Conservation (phyloP, 2,888 invertebrate species). For the Theodoxus fluviatilis region DNA sequence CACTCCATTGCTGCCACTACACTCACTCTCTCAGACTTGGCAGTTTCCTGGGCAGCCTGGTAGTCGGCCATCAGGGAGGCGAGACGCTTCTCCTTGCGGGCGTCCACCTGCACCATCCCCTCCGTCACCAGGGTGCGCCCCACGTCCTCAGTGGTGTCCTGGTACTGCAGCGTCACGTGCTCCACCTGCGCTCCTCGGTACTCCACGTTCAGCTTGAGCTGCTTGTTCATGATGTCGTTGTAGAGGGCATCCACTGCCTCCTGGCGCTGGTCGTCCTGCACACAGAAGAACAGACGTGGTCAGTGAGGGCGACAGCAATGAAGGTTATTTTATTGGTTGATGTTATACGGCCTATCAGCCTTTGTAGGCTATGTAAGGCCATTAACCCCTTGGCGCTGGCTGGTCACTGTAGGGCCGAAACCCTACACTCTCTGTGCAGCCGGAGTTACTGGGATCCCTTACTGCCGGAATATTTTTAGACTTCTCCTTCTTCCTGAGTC, state of each 20-base stretch:
- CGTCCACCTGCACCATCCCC: slow-evolving; percentile 83
- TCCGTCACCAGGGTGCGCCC: slow-evolving; percentile 83
- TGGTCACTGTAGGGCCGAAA: too few species aligned
- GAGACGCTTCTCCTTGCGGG: slow-evolving; percentile 80
- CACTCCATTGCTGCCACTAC: too few species aligned
- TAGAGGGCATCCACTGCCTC: slow-evolving; percentile 77
- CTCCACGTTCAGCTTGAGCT: slow-evolving; percentile 84
- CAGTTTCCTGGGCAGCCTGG: slow-evolving; percentile 83
- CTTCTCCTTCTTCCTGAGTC: too few species aligned
- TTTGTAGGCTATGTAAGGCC: too few species aligned
- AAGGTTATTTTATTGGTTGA: too few species aligned
- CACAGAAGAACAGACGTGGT: slow-evolving; percentile 18
- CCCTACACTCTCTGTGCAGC: too few species aligned
- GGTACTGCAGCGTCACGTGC: slow-evolving; percentile 52
- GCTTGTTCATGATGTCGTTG: slow-evolving; percentile 76
- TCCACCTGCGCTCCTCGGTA: slow-evolving; percentile 68
- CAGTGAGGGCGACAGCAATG: too few species aligned
- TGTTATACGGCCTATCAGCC: too few species aligned
- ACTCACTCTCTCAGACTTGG: slow-evolving; percentile 75
- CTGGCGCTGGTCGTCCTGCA: slow-evolving; percentile 76
- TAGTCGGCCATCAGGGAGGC: slow-evolving; percentile 79
- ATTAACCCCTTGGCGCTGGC: too few species aligned
- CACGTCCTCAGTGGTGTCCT: slow-evolving; percentile 72
- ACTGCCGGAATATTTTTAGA: too few species aligned
- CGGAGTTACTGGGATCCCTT: too few species aligned